These are phyloP conservation scores for Craniophora ligustri DNA, from an alignment of 2,888 invertebrate genomes.

Conservation along the genomic window DNA sequence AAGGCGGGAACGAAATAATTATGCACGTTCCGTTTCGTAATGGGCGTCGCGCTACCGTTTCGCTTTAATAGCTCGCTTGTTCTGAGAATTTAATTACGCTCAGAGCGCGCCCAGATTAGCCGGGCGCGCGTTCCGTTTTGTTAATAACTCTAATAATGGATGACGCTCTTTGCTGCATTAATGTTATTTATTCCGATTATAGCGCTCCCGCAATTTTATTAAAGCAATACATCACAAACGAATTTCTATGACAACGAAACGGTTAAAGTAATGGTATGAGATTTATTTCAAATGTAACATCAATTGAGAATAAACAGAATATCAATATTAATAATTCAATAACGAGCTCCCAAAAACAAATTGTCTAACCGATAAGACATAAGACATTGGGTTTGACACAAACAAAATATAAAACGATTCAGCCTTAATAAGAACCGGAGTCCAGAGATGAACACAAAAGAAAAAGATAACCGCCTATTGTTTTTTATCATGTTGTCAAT, in stretches of 20 bases:
- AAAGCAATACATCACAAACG: conserved; percentile 56
- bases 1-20: conserved; percentile 88
- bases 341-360: conserved; percentile 86
- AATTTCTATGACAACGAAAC: conserved; percentile 27
- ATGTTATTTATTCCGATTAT: conserved; percentile 66
- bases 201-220: conserved; percentile 59
- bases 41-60: conserved; percentile 87
- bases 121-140: conserved; percentile 82
- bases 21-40: conserved; percentile 88
- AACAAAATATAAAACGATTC: conserved; percentile 83
- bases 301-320: conserved; percentile 63
- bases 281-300: conserved; percentile 61
- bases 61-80: conserved; percentile 87
- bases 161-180: conserved; percentile 74
- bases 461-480: conserved; percentile 86
- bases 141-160: conserved; percentile 87
- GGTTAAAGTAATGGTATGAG: conserved; percentile 42
- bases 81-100: conserved; percentile 87
- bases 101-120: conserved; percentile 84
- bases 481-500: conserved; percentile 89
- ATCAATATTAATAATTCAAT: conserved; percentile 85
- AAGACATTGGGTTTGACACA: conserved; percentile 79
- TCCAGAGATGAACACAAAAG: conserved; percentile 87
- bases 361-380: conserved; percentile 87
- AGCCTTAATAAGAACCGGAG: conserved; percentile 86